These are phyloP conservation scores for Sparidentex hasta DNA, from an alignment of 2,797 vertebrate genomes.

Conservation along the genomic window DNA sequence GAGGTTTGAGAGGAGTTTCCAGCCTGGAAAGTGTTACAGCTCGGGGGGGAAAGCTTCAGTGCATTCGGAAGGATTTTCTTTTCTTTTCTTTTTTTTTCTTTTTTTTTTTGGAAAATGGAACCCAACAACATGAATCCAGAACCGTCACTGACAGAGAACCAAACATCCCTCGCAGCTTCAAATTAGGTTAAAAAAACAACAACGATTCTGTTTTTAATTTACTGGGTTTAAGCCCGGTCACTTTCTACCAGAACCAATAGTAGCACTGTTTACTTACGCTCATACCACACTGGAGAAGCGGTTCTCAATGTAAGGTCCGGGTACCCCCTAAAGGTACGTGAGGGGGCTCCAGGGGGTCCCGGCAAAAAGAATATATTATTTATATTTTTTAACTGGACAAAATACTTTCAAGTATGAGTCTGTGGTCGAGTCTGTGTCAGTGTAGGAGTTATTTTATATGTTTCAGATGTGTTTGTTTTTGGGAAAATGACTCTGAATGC, in stretches of 20 bases:
- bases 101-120: conserved; percentile 1
- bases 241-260: not conserved
- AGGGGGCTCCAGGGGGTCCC: no score
- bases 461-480: no score
- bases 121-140: conserved; percentile 39
- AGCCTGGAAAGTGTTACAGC: conserved; percentile 33
- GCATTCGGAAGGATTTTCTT: not conserved
- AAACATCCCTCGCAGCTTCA: conserved; percentile 13
- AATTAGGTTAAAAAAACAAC: not conserved
- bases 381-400: no score
- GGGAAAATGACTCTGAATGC: no score
- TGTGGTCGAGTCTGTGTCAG: no score
- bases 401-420: no score
- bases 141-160: conserved; percentile 21
- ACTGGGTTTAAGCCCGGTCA: conserved; percentile 26
- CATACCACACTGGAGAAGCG: no score
- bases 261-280: no score
- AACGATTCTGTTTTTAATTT: conserved; percentile 29
- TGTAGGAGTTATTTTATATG: no score
- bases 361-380: no score
- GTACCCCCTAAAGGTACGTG: no score
- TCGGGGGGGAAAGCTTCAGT: not conserved
- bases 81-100: not conserved
- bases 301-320: no score
- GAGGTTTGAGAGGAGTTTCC: conserved; percentile 40